phyloP scores from a whole-genome alignment of 2,113 vertebrate genomes.

The Alethe castanea region DNA sequence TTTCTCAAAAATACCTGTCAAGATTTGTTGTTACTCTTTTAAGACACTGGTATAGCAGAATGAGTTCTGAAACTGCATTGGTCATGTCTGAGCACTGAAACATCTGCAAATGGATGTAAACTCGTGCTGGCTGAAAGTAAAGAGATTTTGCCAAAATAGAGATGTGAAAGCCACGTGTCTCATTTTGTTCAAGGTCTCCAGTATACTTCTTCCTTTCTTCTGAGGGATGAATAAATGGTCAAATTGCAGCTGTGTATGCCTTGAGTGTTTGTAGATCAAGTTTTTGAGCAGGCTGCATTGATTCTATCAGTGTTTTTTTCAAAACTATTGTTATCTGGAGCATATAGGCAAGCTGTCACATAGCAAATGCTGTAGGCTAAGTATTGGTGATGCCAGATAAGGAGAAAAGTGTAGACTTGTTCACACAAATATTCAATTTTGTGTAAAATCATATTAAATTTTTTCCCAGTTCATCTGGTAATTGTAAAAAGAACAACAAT shows the following conservation, averaged over 20 bases:
- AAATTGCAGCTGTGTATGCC: neutral
- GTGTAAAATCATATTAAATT: neutral
- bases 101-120: neutral
- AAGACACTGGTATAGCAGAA: neutral
- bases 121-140: accelerated
- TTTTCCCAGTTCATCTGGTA: neutral
- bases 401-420: neutral
- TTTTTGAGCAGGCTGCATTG: neutral
- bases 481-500: neutral
- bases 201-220: neutral
- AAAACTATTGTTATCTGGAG: neutral
- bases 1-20: neutral
- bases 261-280: neutral
- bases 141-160: neutral
- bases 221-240: neutral
- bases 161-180: neutral
- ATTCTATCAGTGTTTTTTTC: neutral
- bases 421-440: neutral
- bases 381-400: neutral
- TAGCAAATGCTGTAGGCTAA: neutral
- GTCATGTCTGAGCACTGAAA: neutral
- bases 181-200: neutral
- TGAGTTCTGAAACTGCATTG: neutral
- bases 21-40: neutral
- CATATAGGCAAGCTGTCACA: neutral